These are phyloP conservation scores for Papilio machaon DNA, from an alignment of 1,140 invertebrate species.

Conservation along the genomic window DNA sequence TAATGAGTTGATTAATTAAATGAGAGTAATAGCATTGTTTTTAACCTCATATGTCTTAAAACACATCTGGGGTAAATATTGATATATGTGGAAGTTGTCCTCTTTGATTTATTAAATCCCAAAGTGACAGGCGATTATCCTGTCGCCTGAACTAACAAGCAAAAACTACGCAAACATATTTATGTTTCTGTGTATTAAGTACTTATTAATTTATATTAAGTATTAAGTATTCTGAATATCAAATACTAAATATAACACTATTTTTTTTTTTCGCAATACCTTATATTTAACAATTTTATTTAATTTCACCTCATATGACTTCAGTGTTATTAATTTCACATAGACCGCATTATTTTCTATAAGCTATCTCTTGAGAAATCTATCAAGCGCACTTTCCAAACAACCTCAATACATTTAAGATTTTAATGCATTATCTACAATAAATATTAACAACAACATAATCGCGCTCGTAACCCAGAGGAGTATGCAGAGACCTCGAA, in stretches of 20 bases:
- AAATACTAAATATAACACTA: too few relatives aligned
- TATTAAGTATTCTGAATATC: too few relatives aligned
- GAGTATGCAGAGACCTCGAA: too few relatives aligned
- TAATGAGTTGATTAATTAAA: not conserved
- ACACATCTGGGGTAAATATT: not conserved
- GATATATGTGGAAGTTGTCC: not conserved
- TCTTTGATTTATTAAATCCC: not conserved
- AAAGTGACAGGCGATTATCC: not conserved
- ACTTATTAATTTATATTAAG: too few relatives aligned
- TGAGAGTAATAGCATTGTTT: not conserved
- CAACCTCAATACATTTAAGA: constrained; percentile 17
- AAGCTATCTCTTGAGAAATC: constrained; percentile 33
- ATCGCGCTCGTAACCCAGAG: too few relatives aligned
- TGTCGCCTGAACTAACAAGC: too few relatives aligned
- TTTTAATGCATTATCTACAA: not conserved
- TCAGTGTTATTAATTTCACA: constrained; percentile 25
- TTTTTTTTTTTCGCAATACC: too few relatives aligned
- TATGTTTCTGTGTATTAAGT: too few relatives aligned
- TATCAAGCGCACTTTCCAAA: constrained; percentile 26
- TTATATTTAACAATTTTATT: not conserved
- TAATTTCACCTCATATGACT: not conserved
- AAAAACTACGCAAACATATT: not conserved
- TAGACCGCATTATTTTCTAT: constrained; percentile 29
- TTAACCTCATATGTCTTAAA: not conserved
- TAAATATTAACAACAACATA: not conserved